Conservation (phyloP, 1,140 invertebrate species). For the Hycleus phaleratus region DNA sequence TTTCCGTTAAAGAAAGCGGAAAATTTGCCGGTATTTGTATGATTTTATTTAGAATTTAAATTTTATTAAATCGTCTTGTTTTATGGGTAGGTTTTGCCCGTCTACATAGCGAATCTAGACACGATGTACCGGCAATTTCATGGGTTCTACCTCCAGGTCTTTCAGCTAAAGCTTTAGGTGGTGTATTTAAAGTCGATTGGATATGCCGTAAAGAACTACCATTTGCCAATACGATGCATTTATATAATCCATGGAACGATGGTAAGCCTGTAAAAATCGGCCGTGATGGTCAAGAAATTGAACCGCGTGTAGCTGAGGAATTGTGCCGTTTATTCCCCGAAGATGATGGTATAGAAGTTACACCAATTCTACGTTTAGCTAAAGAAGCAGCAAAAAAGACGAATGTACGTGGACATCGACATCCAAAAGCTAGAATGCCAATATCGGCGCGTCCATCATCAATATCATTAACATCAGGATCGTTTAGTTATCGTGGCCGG, state of each 20-base stretch:
- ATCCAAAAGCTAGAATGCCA: conserved; percentile 44
- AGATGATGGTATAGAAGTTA: conserved; percentile 89
- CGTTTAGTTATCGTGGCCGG: conserved; percentile 41
- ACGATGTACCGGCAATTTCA: conserved; percentile 80
- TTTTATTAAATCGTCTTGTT: no score
- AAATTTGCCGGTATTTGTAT: conserved; percentile 59
- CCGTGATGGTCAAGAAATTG: conserved; percentile 96
- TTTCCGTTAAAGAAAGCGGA: conserved; percentile 96
- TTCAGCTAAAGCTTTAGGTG: conserved; percentile 84
- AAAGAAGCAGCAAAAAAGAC: conserved; percentile 71
- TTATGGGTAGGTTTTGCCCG: conserved; percentile 65
- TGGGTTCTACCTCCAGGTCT: conserved; percentile 96
- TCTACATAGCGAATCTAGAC: conserved; percentile 75
- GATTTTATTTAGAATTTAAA: no score
- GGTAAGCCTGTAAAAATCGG: conserved; percentile 98
- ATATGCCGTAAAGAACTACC: conserved; percentile 90
- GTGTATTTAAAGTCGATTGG: conserved; percentile 95
- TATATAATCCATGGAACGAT: conserved; percentile 98
- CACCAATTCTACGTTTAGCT: conserved; percentile 78
- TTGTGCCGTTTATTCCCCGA: conserved; percentile 89
- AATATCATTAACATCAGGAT: not conserved
- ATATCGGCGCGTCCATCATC: conserved; percentile 30
- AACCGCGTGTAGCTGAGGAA: conserved; percentile 89
- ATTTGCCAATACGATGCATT: conserved; percentile 84
- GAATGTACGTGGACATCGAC: conserved; percentile 45